Conservation (phyloP, 2,113 vertebrate species). For the Mustela lutreola region DNA sequence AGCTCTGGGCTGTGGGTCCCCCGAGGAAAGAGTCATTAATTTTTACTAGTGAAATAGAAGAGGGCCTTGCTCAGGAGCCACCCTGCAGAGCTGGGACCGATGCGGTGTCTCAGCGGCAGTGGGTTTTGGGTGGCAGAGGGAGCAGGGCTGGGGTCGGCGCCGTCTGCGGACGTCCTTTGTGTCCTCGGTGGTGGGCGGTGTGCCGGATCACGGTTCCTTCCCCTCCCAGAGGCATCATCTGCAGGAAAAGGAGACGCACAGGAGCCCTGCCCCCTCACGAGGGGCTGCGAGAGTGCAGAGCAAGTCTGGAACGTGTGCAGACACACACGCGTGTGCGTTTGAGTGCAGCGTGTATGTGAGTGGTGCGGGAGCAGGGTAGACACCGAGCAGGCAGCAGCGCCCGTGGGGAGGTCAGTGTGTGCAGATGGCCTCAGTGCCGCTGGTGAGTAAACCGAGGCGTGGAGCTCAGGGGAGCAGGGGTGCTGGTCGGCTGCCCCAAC, state of each 20-base stretch:
- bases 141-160: rapidly evolving
- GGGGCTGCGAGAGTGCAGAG: neutral
- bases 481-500: rapidly evolving
- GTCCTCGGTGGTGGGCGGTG: neutral
- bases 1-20: no score
- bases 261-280: neutral
- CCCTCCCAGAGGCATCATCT: neutral
- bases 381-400: neutral
- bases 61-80: neutral
- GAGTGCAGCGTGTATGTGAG: rapidly evolving
- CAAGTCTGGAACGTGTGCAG: neutral
- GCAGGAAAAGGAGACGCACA: neutral
- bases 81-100: neutral
- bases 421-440: rapidly evolving
- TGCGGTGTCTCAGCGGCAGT: neutral
- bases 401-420: rapidly evolving
- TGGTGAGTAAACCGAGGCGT: neutral
- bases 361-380: neutral
- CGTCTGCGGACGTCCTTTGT: neutral
- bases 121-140: neutral
- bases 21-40: neutral
- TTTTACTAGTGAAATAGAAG: neutral
- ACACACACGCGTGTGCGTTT: rapidly evolving
- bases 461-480: neutral
- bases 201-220: neutral